Conservation (phyloP, 2,888 invertebrate species). For the Chrysolina americana region DNA sequence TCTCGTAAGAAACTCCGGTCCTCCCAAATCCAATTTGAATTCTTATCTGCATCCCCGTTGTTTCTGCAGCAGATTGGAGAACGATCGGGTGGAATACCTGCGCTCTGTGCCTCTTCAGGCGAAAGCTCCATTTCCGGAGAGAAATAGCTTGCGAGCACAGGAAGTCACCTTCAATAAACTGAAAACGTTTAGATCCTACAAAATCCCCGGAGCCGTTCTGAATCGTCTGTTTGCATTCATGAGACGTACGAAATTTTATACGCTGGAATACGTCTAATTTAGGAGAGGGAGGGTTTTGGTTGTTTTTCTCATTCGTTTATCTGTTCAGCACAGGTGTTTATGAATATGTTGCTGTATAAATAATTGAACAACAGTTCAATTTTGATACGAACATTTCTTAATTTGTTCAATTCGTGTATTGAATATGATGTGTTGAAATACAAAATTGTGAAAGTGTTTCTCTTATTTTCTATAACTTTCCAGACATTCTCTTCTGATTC, state of each 20-base stretch:
- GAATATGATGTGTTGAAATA: too few species aligned
- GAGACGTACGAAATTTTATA: conserved; percentile 62
- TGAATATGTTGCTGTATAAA: too few species aligned
- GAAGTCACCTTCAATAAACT: conserved; percentile 66
- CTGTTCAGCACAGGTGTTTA: background rate
- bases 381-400: too few species aligned
- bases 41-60: conserved; percentile 53
- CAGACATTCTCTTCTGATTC: too few species aligned
- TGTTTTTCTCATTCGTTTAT: background rate
- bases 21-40: conserved; percentile 53
- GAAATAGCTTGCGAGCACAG: conserved; percentile 63
- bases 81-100: conserved; percentile 41
- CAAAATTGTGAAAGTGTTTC: too few species aligned
- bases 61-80: conserved; percentile 40
- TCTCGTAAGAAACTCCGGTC: conserved; percentile 35
- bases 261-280: conserved; percentile 16
- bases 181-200: conserved; percentile 65
- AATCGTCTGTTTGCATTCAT: conserved; percentile 68
- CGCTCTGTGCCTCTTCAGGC: conserved; percentile 31
- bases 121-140: conserved; percentile 57
- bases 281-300: background rate
- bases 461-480: too few species aligned
- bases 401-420: too few species aligned
- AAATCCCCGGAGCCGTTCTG: conserved; percentile 66
- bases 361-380: too few species aligned